Evolutionary conservation across 1,140 invertebrate genomes (phyloP).

Genomic region (Cyclina sinensis): DNA sequence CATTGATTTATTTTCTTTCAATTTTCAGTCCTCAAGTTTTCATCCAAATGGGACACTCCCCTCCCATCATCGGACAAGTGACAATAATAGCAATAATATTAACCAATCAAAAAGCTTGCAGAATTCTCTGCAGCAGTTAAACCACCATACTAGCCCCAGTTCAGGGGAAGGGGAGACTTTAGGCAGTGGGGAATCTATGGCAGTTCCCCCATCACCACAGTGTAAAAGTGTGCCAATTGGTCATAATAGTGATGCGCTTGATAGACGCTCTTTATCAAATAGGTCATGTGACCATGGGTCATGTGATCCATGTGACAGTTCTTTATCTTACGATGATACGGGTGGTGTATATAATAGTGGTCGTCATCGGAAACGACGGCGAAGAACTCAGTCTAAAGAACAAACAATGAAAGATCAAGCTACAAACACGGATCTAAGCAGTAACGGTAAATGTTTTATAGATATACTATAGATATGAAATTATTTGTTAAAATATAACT

Average conservation of each 20-base stretch:
- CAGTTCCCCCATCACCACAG: conserved; percentile 67
- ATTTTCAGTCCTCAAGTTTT: conserved; percentile 71
- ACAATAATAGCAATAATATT: conserved; percentile 81
- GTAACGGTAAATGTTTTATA: conserved; percentile 80
- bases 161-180: conserved; percentile 62
- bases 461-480: too few relatives aligned
- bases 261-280: conserved; percentile 72
- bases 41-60: conserved; percentile 78
- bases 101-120: conserved; percentile 73
- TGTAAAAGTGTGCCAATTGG: conserved; percentile 72
- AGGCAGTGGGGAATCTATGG: conserved; percentile 72
- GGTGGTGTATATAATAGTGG: conserved; percentile 71
- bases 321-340: conserved; percentile 69
- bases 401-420: conserved; percentile 82
- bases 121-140: conserved; percentile 70
- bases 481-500: too few relatives aligned
- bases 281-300: conserved; percentile 74
- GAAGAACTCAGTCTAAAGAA: conserved; percentile 73
- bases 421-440: conserved; percentile 85
- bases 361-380: conserved; percentile 79
- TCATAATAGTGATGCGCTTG: conserved; percentile 73
- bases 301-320: conserved; percentile 76
- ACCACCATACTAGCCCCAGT: conserved; percentile 34
- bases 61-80: conserved; percentile 73
- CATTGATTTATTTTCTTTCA: neutral